Base-by-base conservation (phyloP, 2,113 vertebrate species). In the Dasypus novemcinctus region DNA sequence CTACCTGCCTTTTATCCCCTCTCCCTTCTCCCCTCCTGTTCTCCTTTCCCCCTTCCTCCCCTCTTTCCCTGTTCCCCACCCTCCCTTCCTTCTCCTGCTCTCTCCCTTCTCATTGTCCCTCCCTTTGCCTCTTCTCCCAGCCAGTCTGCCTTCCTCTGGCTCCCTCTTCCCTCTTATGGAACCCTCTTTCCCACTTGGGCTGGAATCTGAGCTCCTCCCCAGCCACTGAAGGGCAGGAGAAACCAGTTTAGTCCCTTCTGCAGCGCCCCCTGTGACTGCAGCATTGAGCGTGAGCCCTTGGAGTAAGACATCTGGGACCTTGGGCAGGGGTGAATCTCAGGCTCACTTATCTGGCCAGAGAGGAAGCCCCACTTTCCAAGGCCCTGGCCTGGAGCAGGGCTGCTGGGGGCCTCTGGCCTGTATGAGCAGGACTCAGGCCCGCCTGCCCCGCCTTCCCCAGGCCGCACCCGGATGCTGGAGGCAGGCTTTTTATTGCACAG, bases 401-500 rank as follows among this genome's bases (percentile, higher is more conserved):
- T 29, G 3, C 31, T 0, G 20, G 49, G 78, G 27, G 7, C 81
- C 75, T 83, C 54, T 5, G 61, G 61, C 74, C 31, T 5, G 3
- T 12, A 66, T 72, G 43, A 71, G 57, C 33, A 74, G 72, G 25
- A 41, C 23, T 29, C 46, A 59, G 75, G 20, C 41, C 64, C 49
- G 69, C 85, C 46, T 61, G 46, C 29, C 57, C 63, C 79, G 38
- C 41, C 69, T 33, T 1, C 20, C 86, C 71, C 66, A 68, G 2
- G 90, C 83, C 52, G 91, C 83, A 94, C 71, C 79, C 29, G 31
- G 57, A 64, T 4, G 25, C 68, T 76, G 49, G 57, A 85, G 57
- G 64, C 79, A 89, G 0, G 20, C 29, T 83, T 2, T 97, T 97
- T 97, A 97, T 97, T 97, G 23, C 10, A 33, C 5, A 74, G 84